A percentile compares a stretch with the other conserved stretches of the same genome.
These are phyloP conservation scores for Synanthedon tipuliformis DNA, from an alignment of 2,888 invertebrate species.

Conservation along the genomic window DNA sequence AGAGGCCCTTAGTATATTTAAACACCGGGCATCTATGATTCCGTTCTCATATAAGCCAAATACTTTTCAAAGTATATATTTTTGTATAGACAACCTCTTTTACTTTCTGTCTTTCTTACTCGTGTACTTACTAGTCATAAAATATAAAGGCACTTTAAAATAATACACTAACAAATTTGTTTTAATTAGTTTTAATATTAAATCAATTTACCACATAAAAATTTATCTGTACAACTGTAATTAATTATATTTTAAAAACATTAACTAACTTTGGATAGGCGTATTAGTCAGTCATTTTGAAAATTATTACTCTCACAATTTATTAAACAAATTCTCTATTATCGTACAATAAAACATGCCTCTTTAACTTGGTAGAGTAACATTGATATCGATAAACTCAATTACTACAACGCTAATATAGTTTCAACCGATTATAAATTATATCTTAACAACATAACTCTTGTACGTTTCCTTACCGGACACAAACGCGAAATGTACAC, in stretches of 20 bases:
- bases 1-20: too few relatives aligned
- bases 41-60: too few relatives aligned
- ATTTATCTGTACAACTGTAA: conserved; percentile 42
- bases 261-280: conserved; percentile 24
- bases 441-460: conserved; percentile 25
- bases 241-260: conserved; percentile 7
- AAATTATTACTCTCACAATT: conserved; percentile 2
- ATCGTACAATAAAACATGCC: background rate
- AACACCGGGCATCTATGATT: too few relatives aligned
- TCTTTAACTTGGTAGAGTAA: conserved; percentile 11
- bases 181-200: conserved; percentile 38
- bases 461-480: conserved; percentile 6
- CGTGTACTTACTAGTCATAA: too few relatives aligned
- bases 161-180: background rate
- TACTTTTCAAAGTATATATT: too few relatives aligned
- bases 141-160: too few relatives aligned
- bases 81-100: too few relatives aligned
- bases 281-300: conserved; percentile 35
- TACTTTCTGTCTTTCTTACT: too few relatives aligned
- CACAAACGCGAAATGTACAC: background rate
- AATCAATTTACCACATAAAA: conserved; percentile 57
- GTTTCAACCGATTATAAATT: conserved; percentile 27
- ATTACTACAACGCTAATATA: conserved; percentile 22
- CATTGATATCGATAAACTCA: conserved; percentile 16
- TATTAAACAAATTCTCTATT: background rate